These are phyloP conservation scores for Zaprionus kolodkinae DNA, from an alignment of 1,140 invertebrate genomes.

Conservation along the genomic window DNA sequence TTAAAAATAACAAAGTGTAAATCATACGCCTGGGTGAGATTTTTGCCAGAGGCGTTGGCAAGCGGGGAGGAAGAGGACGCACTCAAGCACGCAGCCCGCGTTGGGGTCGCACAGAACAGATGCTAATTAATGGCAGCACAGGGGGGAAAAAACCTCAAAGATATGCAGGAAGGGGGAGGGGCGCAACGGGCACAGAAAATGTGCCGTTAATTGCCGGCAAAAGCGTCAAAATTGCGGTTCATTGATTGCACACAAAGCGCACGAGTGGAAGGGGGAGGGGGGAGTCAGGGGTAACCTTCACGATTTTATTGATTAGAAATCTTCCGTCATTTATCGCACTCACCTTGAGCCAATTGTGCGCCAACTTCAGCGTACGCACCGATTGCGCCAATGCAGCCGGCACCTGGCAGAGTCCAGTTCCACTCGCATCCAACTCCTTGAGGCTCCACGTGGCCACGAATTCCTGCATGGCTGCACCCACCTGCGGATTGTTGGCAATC, in stretches of 20 bases:
- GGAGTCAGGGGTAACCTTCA: too few species aligned
- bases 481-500: constrained; percentile 89
- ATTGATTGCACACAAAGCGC: constrained; percentile 52
- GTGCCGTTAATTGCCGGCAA: constrained; percentile 77
- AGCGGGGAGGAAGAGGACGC: constrained; percentile 21
- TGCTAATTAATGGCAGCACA: constrained; percentile 76
- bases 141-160: constrained; percentile 26
- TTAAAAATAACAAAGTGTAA: constrained; percentile 83
- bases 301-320: constrained; percentile 1
- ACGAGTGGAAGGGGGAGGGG: neutral
- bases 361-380: constrained; percentile 90
- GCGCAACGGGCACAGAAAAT: constrained; percentile 33
- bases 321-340: constrained; percentile 22
- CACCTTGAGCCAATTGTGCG: constrained; percentile 87
- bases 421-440: constrained; percentile 87
- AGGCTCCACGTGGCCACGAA: constrained; percentile 85
- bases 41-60: constrained; percentile 35
- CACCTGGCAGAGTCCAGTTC: constrained; percentile 91
- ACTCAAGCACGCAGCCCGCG: constrained; percentile 62
- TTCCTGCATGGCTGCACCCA: constrained; percentile 84
- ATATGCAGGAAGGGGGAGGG: constrained; percentile 12
- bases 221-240: constrained; percentile 78
- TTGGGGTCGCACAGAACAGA: constrained; percentile 63
- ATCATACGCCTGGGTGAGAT: constrained; percentile 71
- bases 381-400: constrained; percentile 93